phyloP scores from a whole-genome alignment of 1,140 invertebrate species.

The Andrena cerasifolii region DNA sequence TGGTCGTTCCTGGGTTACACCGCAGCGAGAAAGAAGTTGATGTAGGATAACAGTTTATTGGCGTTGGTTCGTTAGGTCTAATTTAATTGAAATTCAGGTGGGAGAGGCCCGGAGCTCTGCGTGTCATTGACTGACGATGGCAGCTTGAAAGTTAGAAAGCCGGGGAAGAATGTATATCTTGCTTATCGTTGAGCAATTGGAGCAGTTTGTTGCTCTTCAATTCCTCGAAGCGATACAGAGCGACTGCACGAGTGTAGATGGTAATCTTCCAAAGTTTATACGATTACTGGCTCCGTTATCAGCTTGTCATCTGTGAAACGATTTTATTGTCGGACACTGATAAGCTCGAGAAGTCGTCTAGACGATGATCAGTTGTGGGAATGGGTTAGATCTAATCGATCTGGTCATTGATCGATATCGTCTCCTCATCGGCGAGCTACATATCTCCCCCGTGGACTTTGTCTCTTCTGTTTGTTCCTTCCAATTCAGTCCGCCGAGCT shows the following conservation, averaged over 20 bases:
- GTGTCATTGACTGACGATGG: too few relatives aligned
- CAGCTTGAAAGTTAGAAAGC: too few relatives aligned
- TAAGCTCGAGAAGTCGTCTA: conserved; percentile 58
- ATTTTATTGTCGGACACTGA: conserved; percentile 54
- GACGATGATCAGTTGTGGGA: conserved; percentile 54
- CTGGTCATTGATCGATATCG: conserved; percentile 54
- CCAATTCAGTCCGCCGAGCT: conserved; percentile 9
- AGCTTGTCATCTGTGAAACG: conserved; percentile 36
- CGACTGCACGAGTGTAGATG: not conserved
- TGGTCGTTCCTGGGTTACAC: too few relatives aligned
- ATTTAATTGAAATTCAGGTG: too few relatives aligned
- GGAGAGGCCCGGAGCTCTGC: too few relatives aligned
- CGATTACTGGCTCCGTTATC: not conserved
- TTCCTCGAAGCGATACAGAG: not conserved
- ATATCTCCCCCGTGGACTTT: conserved; percentile 39
- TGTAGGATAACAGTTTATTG: too few relatives aligned
- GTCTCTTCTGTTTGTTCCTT: conserved; percentile 26
- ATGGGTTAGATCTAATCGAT: conserved; percentile 49
- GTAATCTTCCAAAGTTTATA: not conserved
- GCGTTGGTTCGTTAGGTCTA: too few relatives aligned
- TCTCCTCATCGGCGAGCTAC: not conserved
- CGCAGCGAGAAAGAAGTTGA: too few relatives aligned
- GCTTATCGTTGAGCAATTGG: not conserved
- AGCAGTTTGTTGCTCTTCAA: not conserved
- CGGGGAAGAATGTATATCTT: too few relatives aligned